Base-by-base conservation (phyloP, 2,888 invertebrate genomes). In the Seladonia tumulorum region DNA sequence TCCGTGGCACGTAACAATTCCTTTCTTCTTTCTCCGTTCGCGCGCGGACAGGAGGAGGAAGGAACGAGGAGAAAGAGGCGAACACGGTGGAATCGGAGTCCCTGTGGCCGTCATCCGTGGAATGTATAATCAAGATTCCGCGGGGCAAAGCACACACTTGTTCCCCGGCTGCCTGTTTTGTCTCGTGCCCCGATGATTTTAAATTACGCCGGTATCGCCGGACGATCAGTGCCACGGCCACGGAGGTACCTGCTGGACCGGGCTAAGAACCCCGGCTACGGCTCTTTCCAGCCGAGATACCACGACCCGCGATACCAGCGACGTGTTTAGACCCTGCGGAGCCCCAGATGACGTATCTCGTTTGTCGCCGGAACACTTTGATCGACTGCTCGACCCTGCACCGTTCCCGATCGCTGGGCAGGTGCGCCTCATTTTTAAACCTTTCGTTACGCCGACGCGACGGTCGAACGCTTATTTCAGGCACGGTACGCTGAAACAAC, bases 41-140 rank as follows among this genome's bases (percentile, higher is more conserved):
- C 18, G 35, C 18, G 66, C 66, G 35, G 35, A 35, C 39, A 39
- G 68, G 22, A 68, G 68, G 35, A 22, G 39, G 39, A 39, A 39
- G 12, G 60, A 80, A 39, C 68, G 71, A 66, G 75, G 57, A 79
- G 79, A 88, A 86, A 89, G 85, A 87, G 81, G 82, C 76, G 79
- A 79, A 68, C 71, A 60, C 75, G 53, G 78, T 60, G 57, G 76
- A 60, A 57, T 68, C 77, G 82, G 73, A 74, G 88, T 82, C 85
- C 84, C 83, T 88, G 83, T 78, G 77, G 87, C 89, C 85, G 87
- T 92, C 93, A 93, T 91, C 90, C 91, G 81, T 89, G 93, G 93
- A 93, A 93, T 94, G 93, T 92, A 91, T 93, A 93, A 94, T 94
- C 93, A 92, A 94, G 93, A 94, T 94, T 91, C 90, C 90, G 90